Conservation (phyloP, 2,113 vertebrate genomes). For the Chauna torquata region DNA sequence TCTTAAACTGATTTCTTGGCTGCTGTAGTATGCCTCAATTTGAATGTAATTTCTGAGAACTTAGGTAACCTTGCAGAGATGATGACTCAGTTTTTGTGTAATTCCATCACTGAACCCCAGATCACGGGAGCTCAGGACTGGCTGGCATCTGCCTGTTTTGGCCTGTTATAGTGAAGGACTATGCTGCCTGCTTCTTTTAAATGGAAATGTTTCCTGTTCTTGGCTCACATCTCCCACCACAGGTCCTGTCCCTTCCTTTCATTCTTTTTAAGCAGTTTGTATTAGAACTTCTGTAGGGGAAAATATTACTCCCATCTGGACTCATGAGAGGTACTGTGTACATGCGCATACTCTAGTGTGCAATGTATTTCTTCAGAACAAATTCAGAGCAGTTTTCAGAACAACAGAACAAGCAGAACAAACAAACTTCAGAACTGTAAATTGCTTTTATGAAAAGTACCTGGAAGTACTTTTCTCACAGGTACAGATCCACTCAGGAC, state of each 20-base stretch:
- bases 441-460: background rate
- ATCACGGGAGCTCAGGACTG: background rate
- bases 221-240: conserved; percentile 32
- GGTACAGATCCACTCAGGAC: background rate
- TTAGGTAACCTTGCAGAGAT: background rate
- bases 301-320: background rate
- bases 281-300: background rate
- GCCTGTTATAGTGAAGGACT: background rate
- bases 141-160: background rate
- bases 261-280: conserved; percentile 21
- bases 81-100: background rate
- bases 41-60: background rate
- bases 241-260: conserved; percentile 29
- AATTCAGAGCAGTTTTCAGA: conserved; percentile 7
- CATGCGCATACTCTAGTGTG: background rate
- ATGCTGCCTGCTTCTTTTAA: conserved; percentile 37
- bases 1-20: background rate
- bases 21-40: background rate
- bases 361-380: background rate
- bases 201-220: conserved; percentile 40
- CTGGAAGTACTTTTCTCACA: background rate
- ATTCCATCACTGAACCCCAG: background rate
- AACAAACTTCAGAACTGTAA: background rate
- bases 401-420: background rate
- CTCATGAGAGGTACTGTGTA: background rate